Base-by-base conservation (phyloP, 2,888 invertebrate genomes). In the Dryococelus australis region DNA sequence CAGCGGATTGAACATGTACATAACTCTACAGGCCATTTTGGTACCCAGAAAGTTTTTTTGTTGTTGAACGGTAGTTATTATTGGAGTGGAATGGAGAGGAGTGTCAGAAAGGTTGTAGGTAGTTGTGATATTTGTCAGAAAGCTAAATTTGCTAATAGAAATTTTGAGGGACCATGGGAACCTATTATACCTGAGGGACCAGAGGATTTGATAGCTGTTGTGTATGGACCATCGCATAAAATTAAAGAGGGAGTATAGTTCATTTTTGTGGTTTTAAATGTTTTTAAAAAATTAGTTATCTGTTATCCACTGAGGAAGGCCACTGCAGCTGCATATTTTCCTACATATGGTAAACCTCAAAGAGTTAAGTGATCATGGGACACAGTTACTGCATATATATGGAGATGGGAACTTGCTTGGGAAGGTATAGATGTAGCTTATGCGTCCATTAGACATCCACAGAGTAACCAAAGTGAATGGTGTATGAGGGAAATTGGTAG, bases 61-160 rank as follows among this genome's bases (percentile, higher is more conserved):
- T 24, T 83, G 27, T 24, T 83, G 16, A 13, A 24, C 20, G 26
- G 24, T 13, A 35, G 43, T 28, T 28, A 35, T 27, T 83, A 83
- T 24, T 83, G 83, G 28, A 16, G 27, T 20, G 28, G 28, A 28
- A 35, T 83, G 83, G 28, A 83, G 20, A 83, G 35, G 13, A 12
- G 12, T 28, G 28, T 28, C 8, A 35, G 43, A 35, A 26, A 43
- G 28, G 35, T 83, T 8, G 83, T 83, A 35, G 43, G 43, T 16
- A 28, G 27, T 12, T 85, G 85, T 47, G 85, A 85, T 43, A 1
- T 85, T 6, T 85, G 85, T n/a, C 85, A 85, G 26, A 85, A 43
- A 43, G 47, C 51, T n/a, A 85, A 85, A 47, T 43, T 43, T 43
- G 20, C 26, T 10, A 85, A 85, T 43, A 43, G 13, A 13, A 26